Conservation (phyloP, 1,140 invertebrate genomes). For the Portunus trituberculatus region DNA sequence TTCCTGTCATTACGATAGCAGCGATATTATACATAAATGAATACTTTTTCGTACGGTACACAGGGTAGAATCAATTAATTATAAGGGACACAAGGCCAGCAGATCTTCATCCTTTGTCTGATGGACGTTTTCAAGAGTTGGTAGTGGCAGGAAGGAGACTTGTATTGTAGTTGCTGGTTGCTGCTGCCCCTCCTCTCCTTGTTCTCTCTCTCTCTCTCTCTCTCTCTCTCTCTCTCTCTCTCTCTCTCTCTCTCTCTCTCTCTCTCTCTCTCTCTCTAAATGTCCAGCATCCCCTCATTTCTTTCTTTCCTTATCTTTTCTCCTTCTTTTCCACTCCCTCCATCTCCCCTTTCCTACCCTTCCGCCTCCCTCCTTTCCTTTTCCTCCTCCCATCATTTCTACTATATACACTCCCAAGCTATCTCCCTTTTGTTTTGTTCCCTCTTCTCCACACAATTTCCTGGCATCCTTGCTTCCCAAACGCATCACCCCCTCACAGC, state of each 20-base stretch:
- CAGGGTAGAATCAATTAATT: neutral
- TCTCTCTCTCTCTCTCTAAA: neutral
- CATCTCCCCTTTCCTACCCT: too few relatives aligned
- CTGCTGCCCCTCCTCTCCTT: too few relatives aligned
- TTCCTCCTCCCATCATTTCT: neutral
- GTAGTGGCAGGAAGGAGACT: neutral
- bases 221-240: too few relatives aligned
- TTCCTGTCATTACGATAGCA: slow-evolving; percentile 2
- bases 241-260: too few relatives aligned
- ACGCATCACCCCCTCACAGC: too few relatives aligned
- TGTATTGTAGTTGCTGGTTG: neutral
- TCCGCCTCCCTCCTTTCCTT: too few relatives aligned
- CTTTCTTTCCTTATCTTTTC: neutral
- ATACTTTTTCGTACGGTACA: slow-evolving; percentile 3
- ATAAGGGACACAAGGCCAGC: neutral
- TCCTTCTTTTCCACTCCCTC: neutral
- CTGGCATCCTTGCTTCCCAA: too few relatives aligned
- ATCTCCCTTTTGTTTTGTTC: too few relatives aligned
- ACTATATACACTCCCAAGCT: too few relatives aligned
- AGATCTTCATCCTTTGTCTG: slow-evolving; percentile 2
- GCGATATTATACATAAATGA: slow-evolving; percentile 14
- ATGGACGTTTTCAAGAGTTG: slow-evolving; percentile 9
- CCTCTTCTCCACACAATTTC: too few relatives aligned
- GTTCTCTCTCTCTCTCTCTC: too few relatives aligned
- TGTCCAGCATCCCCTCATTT: neutral